phyloP scores from a whole-genome alignment of 30 jellyfish, hydroid and myxozoan genomes.

The Catostylus mosaicus region DNA sequence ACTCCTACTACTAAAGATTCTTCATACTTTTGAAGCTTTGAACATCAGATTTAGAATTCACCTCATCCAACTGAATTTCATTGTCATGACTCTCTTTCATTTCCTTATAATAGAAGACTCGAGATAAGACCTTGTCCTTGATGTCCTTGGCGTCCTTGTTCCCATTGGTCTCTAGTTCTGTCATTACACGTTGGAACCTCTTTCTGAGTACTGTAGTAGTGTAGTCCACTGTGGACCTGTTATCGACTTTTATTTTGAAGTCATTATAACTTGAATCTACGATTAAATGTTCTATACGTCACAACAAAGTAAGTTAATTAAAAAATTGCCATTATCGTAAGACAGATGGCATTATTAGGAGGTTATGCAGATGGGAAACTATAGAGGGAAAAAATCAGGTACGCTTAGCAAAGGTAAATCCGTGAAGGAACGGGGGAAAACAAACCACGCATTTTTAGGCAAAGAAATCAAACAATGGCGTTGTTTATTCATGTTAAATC shows the following conservation, averaged over 20 bases:
- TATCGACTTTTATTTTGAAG: not conserved
- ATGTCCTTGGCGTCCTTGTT: slow-evolving; percentile 2
- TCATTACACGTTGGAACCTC: slow-evolving; percentile 30
- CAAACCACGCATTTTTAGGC: too few relatives aligned
- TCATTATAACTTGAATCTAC: not conserved
- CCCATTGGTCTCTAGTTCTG: slow-evolving; percentile 35
- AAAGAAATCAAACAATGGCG: too few relatives aligned
- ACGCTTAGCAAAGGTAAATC: too few relatives aligned
- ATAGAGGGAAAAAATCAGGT: too few relatives aligned
- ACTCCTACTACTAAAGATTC: not conserved
- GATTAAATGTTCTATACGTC: not conserved
- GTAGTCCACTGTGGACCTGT: not conserved
- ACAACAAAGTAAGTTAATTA: too few relatives aligned
- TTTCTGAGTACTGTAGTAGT: not conserved
- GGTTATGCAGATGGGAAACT: too few relatives aligned
- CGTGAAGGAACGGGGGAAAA: too few relatives aligned
- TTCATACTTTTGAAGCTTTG: too few relatives aligned
- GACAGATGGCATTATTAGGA: too few relatives aligned
- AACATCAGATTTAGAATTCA: slow-evolving; percentile 9
- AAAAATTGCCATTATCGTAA: too few relatives aligned
- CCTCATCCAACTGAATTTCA: slow-evolving; percentile 17
- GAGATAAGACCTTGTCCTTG: slow-evolving; percentile 6
- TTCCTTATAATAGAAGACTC: slow-evolving; percentile 26
- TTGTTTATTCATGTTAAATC: too few relatives aligned
- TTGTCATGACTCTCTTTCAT: slow-evolving; percentile 3